Percentiles rank a stretch among this genome's conserved stretches.
Conservation (phyloP, 1,140 invertebrate genomes). For the Kradibia gibbosae region DNA sequence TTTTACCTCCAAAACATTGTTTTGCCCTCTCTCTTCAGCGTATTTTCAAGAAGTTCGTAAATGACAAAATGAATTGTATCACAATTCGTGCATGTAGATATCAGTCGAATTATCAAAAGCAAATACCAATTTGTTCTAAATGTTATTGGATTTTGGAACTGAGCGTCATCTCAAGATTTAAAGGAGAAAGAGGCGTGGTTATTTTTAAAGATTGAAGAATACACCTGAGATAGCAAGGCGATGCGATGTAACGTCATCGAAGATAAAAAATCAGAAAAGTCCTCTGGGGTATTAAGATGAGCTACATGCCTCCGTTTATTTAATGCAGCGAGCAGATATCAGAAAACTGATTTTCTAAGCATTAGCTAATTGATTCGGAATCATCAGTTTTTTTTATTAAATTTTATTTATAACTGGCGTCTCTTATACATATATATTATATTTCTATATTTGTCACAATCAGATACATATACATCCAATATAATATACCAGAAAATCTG, state of each 20-base stretch:
- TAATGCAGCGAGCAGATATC: too few relatives aligned
- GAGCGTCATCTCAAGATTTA: too few relatives aligned
- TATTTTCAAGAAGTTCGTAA: background rate
- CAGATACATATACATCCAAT: too few relatives aligned
- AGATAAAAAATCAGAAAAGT: background rate
- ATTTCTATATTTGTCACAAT: background rate
- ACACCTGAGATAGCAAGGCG: background rate
- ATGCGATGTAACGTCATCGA: background rate
- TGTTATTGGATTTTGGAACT: slow-evolving; percentile 1
- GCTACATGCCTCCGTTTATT: background rate
- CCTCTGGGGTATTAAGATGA: background rate
- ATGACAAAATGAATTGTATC: background rate
- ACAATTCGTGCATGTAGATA: background rate
- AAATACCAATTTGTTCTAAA: background rate
- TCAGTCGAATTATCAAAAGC: too few relatives aligned
- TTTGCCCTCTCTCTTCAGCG: slow-evolving; percentile 31
- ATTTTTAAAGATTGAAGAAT: background rate
- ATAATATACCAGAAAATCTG: too few relatives aligned
- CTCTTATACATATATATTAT: background rate
- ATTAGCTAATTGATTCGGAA: background rate
- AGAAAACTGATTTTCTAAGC: slow-evolving; percentile 18
- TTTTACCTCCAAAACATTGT: background rate
- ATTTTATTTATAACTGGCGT: background rate
- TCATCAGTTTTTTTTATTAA: background rate
- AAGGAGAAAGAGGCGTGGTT: background rate